Conservation (phyloP, 92 coral and sea anemone species). For the Epizoanthus fatuus region DNA sequence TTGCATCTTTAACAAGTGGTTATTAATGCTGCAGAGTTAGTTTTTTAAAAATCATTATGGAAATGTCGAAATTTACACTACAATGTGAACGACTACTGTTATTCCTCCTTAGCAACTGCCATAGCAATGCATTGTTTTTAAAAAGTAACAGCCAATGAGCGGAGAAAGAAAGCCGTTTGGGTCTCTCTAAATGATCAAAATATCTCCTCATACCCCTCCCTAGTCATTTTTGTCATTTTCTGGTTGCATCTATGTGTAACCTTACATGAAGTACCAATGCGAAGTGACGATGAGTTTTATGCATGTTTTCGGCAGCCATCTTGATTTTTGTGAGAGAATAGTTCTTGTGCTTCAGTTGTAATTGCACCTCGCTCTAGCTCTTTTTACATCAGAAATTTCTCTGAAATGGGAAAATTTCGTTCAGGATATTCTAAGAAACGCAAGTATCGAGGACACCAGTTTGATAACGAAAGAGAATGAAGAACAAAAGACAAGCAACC, state of each 20-base stretch:
- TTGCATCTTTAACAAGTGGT: not conserved
- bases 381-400: slow-evolving; percentile 7
- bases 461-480: not conserved
- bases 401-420: slow-evolving; percentile 30
- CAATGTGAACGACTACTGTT: slow-evolving; percentile 9
- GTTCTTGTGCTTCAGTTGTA: slow-evolving; percentile 11
- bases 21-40: not conserved
- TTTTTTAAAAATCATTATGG: not conserved
- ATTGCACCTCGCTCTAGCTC: not conserved
- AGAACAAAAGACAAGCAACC: not conserved
- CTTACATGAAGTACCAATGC: slow-evolving; percentile 1
- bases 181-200: not conserved
- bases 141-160: slow-evolving; percentile 6
- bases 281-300: no score
- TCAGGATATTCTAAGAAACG: slow-evolving; percentile 43
- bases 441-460: slow-evolving; percentile 45
- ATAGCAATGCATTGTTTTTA: slow-evolving; percentile 13
- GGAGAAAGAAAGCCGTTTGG: not conserved
- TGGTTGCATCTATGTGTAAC: not conserved
- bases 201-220: slow-evolving; percentile 14
- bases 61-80: slow-evolving; percentile 4
- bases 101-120: slow-evolving; percentile 8
- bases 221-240: slow-evolving; percentile 14
- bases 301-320: not conserved
- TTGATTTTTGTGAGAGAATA: slow-evolving; percentile 11